Conservation (phyloP, 2,888 invertebrate genomes). For the Corbicula japonica region DNA sequence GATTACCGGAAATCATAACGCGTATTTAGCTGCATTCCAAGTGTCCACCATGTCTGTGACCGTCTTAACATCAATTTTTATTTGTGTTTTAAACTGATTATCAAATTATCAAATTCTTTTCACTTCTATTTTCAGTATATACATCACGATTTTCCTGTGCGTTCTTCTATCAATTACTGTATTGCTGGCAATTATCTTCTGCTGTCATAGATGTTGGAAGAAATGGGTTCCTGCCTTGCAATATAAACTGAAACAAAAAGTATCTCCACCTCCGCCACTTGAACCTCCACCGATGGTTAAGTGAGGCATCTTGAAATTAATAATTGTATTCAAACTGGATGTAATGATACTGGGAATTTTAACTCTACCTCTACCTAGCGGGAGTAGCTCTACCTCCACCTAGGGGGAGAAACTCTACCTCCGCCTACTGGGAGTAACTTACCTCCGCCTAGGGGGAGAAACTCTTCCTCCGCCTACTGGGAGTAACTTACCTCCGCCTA, state of each 20-base stretch:
- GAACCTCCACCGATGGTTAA: background rate
- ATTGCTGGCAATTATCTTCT: slow-evolving; percentile 5
- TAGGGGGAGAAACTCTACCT: too few species aligned
- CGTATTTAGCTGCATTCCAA: too few species aligned
- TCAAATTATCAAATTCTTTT: background rate
- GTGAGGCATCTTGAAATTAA: background rate
- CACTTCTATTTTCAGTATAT: slow-evolving; percentile 24
- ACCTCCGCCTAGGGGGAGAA: too few species aligned
- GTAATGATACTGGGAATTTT: background rate
- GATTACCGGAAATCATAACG: too few species aligned
- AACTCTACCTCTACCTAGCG: too few species aligned
- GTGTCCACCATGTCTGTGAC: too few species aligned
- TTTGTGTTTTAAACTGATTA: background rate
- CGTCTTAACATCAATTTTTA: too few species aligned
- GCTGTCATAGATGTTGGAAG: slow-evolving; percentile 33
- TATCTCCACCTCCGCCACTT: slow-evolving; percentile 16
- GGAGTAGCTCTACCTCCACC: too few species aligned
- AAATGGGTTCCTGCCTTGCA: slow-evolving; percentile 28
- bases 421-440: too few species aligned
- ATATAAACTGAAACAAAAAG: slow-evolving; percentile 18
- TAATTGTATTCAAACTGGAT: background rate
- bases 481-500: too few species aligned
- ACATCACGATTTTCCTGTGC: slow-evolving; percentile 26
- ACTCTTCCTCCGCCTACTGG: too few species aligned
- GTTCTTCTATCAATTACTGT: slow-evolving; percentile 27